These are phyloP conservation scores for Sclerurus mexicanus DNA, from an alignment of 2,113 vertebrate genomes.

Conservation along the genomic window DNA sequence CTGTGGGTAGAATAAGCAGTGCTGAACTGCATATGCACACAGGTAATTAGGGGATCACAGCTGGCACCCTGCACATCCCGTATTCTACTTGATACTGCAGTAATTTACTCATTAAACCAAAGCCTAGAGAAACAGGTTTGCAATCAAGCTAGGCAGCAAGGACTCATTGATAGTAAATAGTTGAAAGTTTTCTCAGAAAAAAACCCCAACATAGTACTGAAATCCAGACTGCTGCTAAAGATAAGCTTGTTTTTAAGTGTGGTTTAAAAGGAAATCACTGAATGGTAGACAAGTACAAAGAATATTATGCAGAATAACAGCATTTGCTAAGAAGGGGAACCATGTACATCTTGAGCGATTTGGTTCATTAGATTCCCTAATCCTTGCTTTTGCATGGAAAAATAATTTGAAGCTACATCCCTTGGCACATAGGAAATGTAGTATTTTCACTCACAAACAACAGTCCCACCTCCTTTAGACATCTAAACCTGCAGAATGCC, in stretches of 20 bases:
- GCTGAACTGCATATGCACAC: not conserved
- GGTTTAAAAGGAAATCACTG: not conserved
- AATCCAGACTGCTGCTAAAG: not conserved
- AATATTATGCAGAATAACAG: not conserved
- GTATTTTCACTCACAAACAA: not conserved
- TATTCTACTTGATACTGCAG: not conserved
- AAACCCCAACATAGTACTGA: not conserved
- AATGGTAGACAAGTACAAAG: not conserved
- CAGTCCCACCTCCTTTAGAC: not conserved
- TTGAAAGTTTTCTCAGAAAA: not conserved
- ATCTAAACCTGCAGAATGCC: not conserved
- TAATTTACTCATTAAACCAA: not conserved
- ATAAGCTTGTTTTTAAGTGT: not conserved
- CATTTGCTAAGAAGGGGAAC: not conserved
- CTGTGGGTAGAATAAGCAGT: not conserved
- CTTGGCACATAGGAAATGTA: not conserved
- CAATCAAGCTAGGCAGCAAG: not conserved
- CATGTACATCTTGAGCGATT: not conserved
- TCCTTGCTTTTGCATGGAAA: not conserved
- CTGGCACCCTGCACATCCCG: not conserved
- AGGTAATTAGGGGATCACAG: not conserved
- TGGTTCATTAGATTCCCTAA: constrained; percentile 8
- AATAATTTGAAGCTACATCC: not conserved
- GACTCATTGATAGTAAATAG: not conserved
- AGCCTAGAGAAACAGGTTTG: not conserved